Evolutionary conservation across 2,888 invertebrate genomes (phyloP).

Genomic region (Dromius quadrimaculatus): DNA sequence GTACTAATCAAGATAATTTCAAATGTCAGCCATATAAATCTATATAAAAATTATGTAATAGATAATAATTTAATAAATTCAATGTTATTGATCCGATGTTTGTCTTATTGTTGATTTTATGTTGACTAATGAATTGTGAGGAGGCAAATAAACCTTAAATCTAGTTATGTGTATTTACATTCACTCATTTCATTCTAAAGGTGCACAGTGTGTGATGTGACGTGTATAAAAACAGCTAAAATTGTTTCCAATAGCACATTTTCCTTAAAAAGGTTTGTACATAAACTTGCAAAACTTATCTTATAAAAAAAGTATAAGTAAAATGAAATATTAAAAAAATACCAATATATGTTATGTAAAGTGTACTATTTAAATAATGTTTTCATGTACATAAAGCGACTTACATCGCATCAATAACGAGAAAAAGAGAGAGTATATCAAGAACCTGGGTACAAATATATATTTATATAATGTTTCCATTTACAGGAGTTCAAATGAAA

Average conservation of each 20-base stretch:
- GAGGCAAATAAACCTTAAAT: conserved; percentile 15
- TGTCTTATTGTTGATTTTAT: conserved; percentile 45
- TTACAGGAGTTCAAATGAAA: neutral
- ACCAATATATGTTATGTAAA: no score
- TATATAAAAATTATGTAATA: conserved; percentile 51
- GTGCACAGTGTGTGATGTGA: conserved; percentile 38
- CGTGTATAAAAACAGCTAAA: conserved; percentile 1
- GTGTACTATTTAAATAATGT: no score
- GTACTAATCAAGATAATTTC: neutral
- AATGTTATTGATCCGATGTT: conserved; percentile 51
- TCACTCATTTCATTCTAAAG: conserved; percentile 11
- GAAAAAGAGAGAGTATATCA: conserved; percentile 21
- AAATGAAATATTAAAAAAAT: no score
- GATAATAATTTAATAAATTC: conserved; percentile 50
- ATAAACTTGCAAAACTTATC: no score
- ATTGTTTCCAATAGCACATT: conserved; percentile 29
- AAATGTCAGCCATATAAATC: conserved; percentile 32
- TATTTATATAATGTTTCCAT: conserved; percentile 35
- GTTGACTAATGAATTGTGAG: conserved; percentile 42
- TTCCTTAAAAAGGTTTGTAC: conserved; percentile 42
- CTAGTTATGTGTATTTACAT: conserved; percentile 22
- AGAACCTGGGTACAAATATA: conserved; percentile 41
- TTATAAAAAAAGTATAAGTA: no score
- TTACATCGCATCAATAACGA: conserved; percentile 44
- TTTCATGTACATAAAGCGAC: conserved; percentile 34